Conservation (phyloP, 1,140 invertebrate genomes). For the Aphidius ervi region DNA sequence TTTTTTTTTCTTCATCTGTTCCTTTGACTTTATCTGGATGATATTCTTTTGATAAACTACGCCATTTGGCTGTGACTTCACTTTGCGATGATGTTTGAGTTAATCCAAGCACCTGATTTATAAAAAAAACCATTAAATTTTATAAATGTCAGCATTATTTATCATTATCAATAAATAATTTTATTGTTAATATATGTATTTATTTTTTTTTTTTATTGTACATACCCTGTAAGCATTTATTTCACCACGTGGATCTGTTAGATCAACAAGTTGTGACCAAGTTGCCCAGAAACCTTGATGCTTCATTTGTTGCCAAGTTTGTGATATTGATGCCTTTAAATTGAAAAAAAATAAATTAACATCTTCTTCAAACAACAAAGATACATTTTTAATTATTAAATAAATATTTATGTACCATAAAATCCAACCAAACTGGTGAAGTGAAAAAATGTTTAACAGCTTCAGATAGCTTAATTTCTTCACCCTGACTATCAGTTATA, state of each 20-base stretch:
- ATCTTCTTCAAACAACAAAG: neutral
- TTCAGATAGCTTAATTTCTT: conserved; percentile 82
- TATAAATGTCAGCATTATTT: neutral
- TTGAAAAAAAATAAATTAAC: neutral
- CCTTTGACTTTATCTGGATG: conserved; percentile 91
- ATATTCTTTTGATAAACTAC: conserved; percentile 77
- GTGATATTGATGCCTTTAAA: conserved; percentile 56
- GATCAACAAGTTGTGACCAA: conserved; percentile 81
- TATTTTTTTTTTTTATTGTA: neutral
- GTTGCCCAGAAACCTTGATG: conserved; percentile 75
- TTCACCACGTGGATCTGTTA: conserved; percentile 85
- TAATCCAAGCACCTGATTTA: conserved; percentile 68
- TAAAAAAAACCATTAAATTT: conserved; percentile 11
- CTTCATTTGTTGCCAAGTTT: conserved; percentile 70
- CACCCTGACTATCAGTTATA: conserved; percentile 80
- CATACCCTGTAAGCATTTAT: conserved; percentile 81
- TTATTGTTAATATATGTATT: neutral
- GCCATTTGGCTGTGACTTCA: conserved; percentile 79
- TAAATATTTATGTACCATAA: conserved; percentile 40
- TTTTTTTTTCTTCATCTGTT: conserved; percentile 54
- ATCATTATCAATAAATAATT: neutral
- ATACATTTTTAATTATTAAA: neutral
- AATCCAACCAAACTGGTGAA: conserved; percentile 72
- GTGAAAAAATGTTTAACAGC: conserved; percentile 86
- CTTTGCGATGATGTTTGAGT: conserved; percentile 72